Evolutionary conservation across 1,140 invertebrate species (phyloP).

Genomic region (Antheraea pernyi): DNA sequence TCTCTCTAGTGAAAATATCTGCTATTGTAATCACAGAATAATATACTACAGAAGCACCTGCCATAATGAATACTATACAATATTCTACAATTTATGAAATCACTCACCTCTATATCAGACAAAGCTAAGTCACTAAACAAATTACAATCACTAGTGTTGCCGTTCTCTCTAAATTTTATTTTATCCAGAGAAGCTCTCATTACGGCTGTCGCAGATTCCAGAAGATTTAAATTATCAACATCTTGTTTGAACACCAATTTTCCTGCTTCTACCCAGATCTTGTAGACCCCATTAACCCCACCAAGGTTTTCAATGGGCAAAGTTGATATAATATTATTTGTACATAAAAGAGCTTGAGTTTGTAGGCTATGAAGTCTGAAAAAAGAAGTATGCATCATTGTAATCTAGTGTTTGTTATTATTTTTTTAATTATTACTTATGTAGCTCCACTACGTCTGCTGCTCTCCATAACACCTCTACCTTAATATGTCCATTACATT

Average conservation of each 20-base stretch:
- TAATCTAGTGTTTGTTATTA: not conserved
- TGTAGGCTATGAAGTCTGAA: slow-evolving; percentile 76
- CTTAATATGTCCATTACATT: too few species aligned
- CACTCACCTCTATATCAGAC: slow-evolving; percentile 70
- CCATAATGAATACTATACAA: slow-evolving; percentile 1
- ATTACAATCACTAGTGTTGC: slow-evolving; percentile 47
- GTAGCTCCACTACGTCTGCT: too few species aligned
- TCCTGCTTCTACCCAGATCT: slow-evolving; percentile 80
- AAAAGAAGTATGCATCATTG: slow-evolving; percentile 20
- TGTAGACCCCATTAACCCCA: slow-evolving; percentile 77
- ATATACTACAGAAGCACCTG: too few species aligned
- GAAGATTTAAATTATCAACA: slow-evolving; percentile 71
- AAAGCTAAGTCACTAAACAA: slow-evolving; percentile 67
- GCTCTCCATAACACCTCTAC: too few species aligned
- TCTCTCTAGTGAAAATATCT: too few species aligned
- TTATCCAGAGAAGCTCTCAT: slow-evolving; percentile 82
- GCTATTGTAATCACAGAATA: too few species aligned
- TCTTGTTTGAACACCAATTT: slow-evolving; percentile 80
- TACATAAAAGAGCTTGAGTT: slow-evolving; percentile 82
- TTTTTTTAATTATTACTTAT: not conserved
- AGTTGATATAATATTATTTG: slow-evolving; percentile 83
- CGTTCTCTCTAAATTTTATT: slow-evolving; percentile 63
- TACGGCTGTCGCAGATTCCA: slow-evolving; percentile 84
- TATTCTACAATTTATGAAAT: not conserved
- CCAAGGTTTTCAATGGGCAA: slow-evolving; percentile 82